Evolutionary conservation across 2,113 vertebrate genomes (phyloP), one percentile per base, ranked within the genome.

Genomic region (Artemisiospiza belli): DNA sequence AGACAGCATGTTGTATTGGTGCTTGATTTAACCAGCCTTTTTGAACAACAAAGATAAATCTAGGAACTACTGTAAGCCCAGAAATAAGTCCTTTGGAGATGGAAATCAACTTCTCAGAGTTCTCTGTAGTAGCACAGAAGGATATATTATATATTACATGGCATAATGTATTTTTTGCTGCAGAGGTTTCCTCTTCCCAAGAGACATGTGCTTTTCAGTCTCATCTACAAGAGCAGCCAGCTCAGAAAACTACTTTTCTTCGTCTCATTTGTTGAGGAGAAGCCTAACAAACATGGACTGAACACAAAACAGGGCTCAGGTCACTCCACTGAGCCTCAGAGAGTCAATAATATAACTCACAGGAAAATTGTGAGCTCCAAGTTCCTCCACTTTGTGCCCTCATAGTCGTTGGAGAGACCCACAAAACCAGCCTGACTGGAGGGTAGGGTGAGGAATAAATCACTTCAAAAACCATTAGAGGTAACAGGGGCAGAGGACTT

Each of bases 301-400:
- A 47, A 28, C 25, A 67, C 35, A 55, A 87, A 94, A 18, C 11
- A 41, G 33, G 12, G 57, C 27, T 82, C 15, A 3, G 6, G 33
- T 76, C 9, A 4, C 49, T 78, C 68, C 41, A 44, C 25, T 6
- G 23, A 75, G 25, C 35, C 46, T 63, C 12, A 59, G 16, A 16
- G 11, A 74, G 12, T 31, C 0, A 0, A 69, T 1, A 58, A 20
- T 3, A 69, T 54, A 0, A 3, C 39, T 22, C 5, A 8, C 23
- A 58, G 25, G 37, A 70, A 15, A 78, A 37, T 0, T 0, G 18
- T 39, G 64, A 82, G 19, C 44, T 90, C 20, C 14, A 37, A 17
- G n/a, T 47, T 30, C 44, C 8, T 70, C 35, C 17, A 47, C 4
- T 18, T 58, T 6, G 1, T 6, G 43, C 13, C 8, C 15, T 14